Conservation (phyloP, 2,888 invertebrate genomes). For the Amphipoea lucens region DNA sequence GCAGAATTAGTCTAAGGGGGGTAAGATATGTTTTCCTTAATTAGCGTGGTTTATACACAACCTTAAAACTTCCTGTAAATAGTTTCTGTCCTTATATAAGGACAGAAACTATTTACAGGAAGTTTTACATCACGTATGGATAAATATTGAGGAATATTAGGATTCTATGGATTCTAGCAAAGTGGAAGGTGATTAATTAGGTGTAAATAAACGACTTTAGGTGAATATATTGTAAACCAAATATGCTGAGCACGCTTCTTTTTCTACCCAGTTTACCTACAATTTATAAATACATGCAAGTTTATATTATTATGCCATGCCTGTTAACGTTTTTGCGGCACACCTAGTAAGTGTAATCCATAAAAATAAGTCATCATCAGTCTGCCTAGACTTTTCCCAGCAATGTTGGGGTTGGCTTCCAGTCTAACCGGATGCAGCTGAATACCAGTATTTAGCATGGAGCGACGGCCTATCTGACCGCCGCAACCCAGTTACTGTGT, state of each 20-base stretch:
- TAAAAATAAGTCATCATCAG: neutral
- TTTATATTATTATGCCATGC: too few relatives aligned
- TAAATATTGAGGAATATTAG: constrained; percentile 6
- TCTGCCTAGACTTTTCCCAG: too few relatives aligned
- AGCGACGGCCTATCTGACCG: too few relatives aligned
- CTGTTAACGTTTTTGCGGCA: too few relatives aligned
- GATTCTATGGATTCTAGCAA: constrained; percentile 12
- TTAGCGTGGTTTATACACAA: constrained; percentile 33
- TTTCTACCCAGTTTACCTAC: neutral
- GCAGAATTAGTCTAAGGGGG: constrained; percentile 7
- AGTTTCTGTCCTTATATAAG: too few relatives aligned
- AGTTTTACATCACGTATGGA: constrained; percentile 6
- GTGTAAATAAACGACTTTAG: constrained; percentile 10
- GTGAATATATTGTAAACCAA: neutral
- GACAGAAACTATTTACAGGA: constrained; percentile 14
- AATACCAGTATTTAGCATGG: too few relatives aligned
- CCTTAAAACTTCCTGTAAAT: too few relatives aligned
- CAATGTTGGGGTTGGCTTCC: too few relatives aligned
- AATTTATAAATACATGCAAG: neutral
- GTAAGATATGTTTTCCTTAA: constrained; percentile 27
- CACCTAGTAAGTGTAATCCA: too few relatives aligned
- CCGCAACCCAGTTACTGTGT: too few relatives aligned
- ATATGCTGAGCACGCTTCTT: neutral
- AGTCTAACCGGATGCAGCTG: too few relatives aligned
- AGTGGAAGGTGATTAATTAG: constrained; percentile 25